These are phyloP conservation scores for Antennarius striatus DNA, from an alignment of 2,113 vertebrate genomes.

Conservation along the genomic window DNA sequence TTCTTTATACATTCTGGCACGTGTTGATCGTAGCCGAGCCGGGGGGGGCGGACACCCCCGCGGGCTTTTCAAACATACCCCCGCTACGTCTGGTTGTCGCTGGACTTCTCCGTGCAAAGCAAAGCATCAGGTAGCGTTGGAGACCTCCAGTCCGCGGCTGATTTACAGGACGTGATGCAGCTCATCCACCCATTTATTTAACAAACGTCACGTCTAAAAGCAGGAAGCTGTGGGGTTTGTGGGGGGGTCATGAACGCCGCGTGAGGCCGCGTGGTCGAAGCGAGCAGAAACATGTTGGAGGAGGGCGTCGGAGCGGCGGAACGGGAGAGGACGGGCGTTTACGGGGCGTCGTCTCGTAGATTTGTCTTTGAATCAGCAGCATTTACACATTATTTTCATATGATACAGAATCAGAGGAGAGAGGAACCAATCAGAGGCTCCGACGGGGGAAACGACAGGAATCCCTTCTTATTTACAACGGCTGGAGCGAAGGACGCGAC, in stretches of 20 bases:
- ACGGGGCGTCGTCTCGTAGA: slow-evolving; percentile 55
- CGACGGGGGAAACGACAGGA: too few relatives aligned
- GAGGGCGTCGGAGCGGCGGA: too few relatives aligned
- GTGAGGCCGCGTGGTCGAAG: too few relatives aligned
- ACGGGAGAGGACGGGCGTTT: slow-evolving; percentile 46
- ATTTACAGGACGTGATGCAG: slow-evolving; percentile 8
- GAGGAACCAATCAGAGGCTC: too few relatives aligned
- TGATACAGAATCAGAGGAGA: slow-evolving; percentile 65
- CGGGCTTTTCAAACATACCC: slow-evolving; percentile 40
- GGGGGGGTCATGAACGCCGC: too few relatives aligned
- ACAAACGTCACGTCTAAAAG: slow-evolving; percentile 7
- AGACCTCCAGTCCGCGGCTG: slow-evolving; percentile 35
- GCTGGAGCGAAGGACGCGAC: too few relatives aligned
- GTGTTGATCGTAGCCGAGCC: slow-evolving; percentile 53
- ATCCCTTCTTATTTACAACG: too few relatives aligned
- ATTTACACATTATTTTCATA: slow-evolving; percentile 74
- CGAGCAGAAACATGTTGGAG: too few relatives aligned
- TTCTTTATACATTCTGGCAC: slow-evolving; percentile 76
- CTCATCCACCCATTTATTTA: slow-evolving; percentile 15
- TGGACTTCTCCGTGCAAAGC: slow-evolving; percentile 54
- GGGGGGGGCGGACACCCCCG: slow-evolving; percentile 47
- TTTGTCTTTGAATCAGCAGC: slow-evolving; percentile 73
- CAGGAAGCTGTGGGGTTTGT: background rate
- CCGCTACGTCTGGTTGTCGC: slow-evolving; percentile 33
- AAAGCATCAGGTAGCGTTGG: slow-evolving; percentile 48